These are phyloP conservation scores for Thysanoteuthis rhombus DNA, from an alignment of 2,888 invertebrate genomes.

Conservation along the genomic window DNA sequence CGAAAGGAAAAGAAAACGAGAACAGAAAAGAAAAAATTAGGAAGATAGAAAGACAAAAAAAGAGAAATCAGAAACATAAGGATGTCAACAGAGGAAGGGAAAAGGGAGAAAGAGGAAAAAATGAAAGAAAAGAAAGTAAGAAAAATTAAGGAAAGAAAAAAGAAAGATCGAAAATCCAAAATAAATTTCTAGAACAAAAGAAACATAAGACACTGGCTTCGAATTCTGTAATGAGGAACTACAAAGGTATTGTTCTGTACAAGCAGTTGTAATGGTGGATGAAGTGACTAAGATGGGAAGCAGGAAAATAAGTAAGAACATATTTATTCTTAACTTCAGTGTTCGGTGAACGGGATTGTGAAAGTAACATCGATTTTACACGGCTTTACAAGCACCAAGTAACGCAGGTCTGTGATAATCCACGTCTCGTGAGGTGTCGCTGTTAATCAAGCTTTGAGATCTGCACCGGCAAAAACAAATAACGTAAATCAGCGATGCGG, in stretches of 20 bases:
- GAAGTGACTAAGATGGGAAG: background rate
- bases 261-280: too few relatives aligned
- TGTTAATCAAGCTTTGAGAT: background rate
- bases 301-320: background rate
- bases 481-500: background rate
- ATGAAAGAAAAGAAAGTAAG: background rate
- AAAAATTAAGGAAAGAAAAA: background rate
- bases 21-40: rapidly evolving
- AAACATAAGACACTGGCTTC: too few relatives aligned
- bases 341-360: background rate
- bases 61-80: background rate
- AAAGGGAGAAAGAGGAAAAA: background rate
- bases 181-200: too few relatives aligned
- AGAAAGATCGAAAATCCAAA: too few relatives aligned
- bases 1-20: background rate
- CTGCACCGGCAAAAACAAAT: background rate
- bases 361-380: background rate
- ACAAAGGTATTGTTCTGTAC: too few relatives aligned
- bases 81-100: rapidly evolving
- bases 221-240: too few relatives aligned
- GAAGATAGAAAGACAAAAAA: rapidly evolving
- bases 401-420: background rate
- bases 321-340: background rate
- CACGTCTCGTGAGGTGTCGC: background rate
- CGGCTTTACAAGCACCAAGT: background rate